Conservation (phyloP, 30 jellyfish, hydroid and myxozoan genomes). For the Hydractinia echinata region DNA sequence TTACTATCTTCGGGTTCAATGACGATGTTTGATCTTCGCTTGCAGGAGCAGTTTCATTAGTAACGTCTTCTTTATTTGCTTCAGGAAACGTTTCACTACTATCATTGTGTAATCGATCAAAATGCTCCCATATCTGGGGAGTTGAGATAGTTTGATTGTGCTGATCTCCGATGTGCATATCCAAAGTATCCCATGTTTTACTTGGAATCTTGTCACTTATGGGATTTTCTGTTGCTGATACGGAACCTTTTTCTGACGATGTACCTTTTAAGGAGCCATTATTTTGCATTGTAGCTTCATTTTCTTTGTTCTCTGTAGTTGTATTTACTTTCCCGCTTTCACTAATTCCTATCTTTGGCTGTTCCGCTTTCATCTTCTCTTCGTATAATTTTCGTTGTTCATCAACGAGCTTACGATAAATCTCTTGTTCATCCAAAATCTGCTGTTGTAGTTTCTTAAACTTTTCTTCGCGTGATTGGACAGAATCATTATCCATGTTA, state of each 20-base stretch:
- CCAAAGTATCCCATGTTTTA: too few species aligned
- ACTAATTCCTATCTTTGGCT: background rate
- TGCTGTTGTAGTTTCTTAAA: conserved; percentile 24
- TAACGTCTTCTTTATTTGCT: background rate
- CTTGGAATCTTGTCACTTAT: too few species aligned
- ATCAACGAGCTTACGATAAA: background rate
- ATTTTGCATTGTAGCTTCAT: too few species aligned
- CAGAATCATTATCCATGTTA: background rate
- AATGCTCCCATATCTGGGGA: too few species aligned
- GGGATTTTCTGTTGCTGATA: too few species aligned
- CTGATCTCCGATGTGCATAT: too few species aligned
- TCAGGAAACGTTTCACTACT: too few species aligned
- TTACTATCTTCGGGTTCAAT: background rate
- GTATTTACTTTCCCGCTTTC: conserved; percentile 13
- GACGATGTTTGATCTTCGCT: background rate
- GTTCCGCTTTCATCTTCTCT: conserved; percentile 1
- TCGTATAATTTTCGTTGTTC: conserved; percentile 19
- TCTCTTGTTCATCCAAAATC: conserved; percentile 23
- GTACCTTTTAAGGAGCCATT: too few species aligned
- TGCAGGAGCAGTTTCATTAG: background rate
- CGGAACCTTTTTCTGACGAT: too few species aligned
- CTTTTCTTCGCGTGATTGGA: background rate
- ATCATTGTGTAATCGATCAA: too few species aligned
- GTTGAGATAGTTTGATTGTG: too few species aligned
- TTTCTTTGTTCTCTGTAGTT: background rate